Base-by-base conservation (phyloP, 1,140 invertebrate genomes). In the Pseudomyrmex pallidus region DNA sequence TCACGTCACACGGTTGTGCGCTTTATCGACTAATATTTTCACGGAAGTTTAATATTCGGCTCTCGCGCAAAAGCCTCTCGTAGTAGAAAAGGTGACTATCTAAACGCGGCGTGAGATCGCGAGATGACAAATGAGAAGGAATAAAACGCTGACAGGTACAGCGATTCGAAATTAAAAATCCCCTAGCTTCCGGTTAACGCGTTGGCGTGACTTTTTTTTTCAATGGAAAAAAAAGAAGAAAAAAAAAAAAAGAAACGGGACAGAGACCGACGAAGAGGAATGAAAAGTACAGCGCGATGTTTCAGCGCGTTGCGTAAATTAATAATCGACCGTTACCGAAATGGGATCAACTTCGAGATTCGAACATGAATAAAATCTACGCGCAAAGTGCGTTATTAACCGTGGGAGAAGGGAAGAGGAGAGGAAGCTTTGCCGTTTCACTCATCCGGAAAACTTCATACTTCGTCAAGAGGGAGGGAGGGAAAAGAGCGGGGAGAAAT, bases 81-180 rank as follows among this genome's bases (percentile, higher is more conserved):
- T 35, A 0, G 35, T 25, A 52, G 12, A 3, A 48, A 72, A 80
- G 44, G n/a, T 20, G 54, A 50, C 59, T 72, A 61, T 50, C 15
- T 72, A 72, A 72, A 25, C 56, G 44, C 22, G 20, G n/a, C 46
- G 44, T 20, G 61, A 20, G 50, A 56, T 64, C 48, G 54, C 66
- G 44, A 48, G 12, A 50, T 80, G 66, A 80, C 44, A 80, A 80
- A 80, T 72, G 66, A 59, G 66, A 59, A 12, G 44, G 76, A 50
- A 72, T 80, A 72, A 72, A 72, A 57, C 44, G 76, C 64, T 59
- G 66, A 80, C 76, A 59, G 76, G 56, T 57, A 61, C 15, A 80
- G 25, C 46, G 76, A 80, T 80, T 80, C 25, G 54, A 80, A 67
- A 80, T 80, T 80, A 80, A 80, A 78, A 80, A 70, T 80, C 76